Percentiles rank a stretch among this genome's conserved stretches.
Conservation (phyloP, 2,888 invertebrate genomes). For the Rambutsinella grinnellia region DNA sequence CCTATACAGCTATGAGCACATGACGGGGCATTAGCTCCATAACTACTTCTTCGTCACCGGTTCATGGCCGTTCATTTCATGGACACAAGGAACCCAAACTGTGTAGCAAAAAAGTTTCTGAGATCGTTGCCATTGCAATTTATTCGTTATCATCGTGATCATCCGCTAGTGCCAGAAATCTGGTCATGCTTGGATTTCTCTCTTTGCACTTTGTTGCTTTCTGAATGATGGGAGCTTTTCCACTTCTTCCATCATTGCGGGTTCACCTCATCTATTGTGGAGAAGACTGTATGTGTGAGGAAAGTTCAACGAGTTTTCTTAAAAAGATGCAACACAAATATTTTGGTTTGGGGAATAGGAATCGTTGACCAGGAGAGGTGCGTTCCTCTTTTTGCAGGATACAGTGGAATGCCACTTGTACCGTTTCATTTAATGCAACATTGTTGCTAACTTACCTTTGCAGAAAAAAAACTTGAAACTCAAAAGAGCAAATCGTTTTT, state of each 20-base stretch:
- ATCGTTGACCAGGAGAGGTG: no score
- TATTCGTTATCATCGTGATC: slow-evolving; percentile 15
- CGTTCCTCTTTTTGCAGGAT: no score
- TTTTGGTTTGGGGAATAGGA: no score
- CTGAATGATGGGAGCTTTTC: background rate
- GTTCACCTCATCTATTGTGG: slow-evolving; percentile 27
- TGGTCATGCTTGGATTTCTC: slow-evolving; percentile 55
- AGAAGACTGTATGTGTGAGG: slow-evolving; percentile 12
- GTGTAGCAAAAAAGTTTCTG: slow-evolving; percentile 32
- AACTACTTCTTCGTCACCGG: slow-evolving; percentile 49
- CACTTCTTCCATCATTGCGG: background rate
- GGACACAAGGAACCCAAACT: slow-evolving; percentile 45
- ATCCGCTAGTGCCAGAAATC: slow-evolving; percentile 46
- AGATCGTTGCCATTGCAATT: slow-evolving; percentile 18
- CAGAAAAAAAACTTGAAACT: no score
- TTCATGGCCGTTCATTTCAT: slow-evolving; percentile 57
- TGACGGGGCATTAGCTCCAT: background rate
- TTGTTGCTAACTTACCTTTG: no score
- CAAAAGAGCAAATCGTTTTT: no score
- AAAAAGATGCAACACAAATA: slow-evolving; percentile 13
- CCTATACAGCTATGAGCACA: no score
- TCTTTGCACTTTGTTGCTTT: no score
- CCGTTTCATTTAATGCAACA: no score
- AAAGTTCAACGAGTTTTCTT: slow-evolving; percentile 42
- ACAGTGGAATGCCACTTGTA: no score